A percentile compares a stretch with the other conserved stretches of the same genome.
Conservation (phyloP, 2,888 invertebrate species). For the Dicycla oo region DNA sequence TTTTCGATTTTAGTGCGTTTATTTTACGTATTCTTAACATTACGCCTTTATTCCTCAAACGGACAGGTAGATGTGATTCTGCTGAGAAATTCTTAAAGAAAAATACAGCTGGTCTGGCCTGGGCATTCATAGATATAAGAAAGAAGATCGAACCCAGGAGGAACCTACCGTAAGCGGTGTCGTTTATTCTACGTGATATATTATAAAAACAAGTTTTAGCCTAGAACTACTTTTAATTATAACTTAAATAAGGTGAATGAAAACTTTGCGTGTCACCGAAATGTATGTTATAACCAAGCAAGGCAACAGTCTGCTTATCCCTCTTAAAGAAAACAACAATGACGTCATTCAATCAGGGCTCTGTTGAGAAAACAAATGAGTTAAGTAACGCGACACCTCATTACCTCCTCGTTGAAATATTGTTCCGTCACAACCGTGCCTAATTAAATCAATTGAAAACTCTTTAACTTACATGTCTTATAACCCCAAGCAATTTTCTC, state of each 20-base stretch:
- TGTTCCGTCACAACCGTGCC: conserved; percentile 19
- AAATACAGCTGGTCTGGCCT: not conserved
- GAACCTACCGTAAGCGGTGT: not conserved
- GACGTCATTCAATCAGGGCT: not conserved
- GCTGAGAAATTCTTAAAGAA: not conserved
- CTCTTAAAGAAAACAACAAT: not conserved
- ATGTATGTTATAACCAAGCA: not conserved
- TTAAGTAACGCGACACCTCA: conserved; percentile 19
- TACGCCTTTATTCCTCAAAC: not conserved
- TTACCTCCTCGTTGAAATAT: conserved; percentile 25
- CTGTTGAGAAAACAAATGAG: not conserved
- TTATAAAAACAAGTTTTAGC: not conserved
- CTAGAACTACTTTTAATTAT: not conserved
- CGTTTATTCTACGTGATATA: not conserved
- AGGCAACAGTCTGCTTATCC: not conserved
- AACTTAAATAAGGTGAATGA: not conserved
- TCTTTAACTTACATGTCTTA: not conserved
- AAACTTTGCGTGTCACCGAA: not conserved
- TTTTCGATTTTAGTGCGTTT: not conserved
- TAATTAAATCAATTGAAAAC: conserved; percentile 45
- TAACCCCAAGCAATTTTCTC: conserved; percentile 14
- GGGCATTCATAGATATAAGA: no score
- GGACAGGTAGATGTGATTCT: no score
- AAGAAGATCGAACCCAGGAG: no score
- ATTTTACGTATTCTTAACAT: not conserved